Evolutionary conservation across 2,797 vertebrate genomes (phyloP).

Genomic region (Siniperca obscura): DNA sequence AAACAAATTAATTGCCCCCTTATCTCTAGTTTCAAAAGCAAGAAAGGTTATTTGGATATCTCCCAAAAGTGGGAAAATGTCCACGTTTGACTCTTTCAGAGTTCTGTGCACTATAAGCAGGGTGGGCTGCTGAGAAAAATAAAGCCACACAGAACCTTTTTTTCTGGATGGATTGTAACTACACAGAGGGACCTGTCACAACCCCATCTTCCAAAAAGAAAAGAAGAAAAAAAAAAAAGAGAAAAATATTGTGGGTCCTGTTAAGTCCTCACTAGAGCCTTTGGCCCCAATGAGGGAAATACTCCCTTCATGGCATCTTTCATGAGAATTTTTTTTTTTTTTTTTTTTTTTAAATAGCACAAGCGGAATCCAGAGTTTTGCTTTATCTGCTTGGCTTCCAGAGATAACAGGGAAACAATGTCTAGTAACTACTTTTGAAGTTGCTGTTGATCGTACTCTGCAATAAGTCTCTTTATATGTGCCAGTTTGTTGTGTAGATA

Average conservation of each 20-base stretch:
- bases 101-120: constrained; percentile 70
- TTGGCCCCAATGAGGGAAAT: constrained; percentile 71
- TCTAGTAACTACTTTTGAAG: constrained; percentile 85
- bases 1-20: constrained; percentile 65
- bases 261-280: constrained; percentile 76
- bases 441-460: constrained; percentile 96
- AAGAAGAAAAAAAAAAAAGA: constrained; percentile 39
- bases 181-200: constrained; percentile 58
- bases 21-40: constrained; percentile 66
- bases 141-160: constrained; percentile 56
- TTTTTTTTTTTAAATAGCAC: constrained; percentile 48
- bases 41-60: constrained; percentile 61
- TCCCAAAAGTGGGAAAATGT: constrained; percentile 59
- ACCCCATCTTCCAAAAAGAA: constrained; percentile 58
- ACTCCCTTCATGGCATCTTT: constrained; percentile 79
- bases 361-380: constrained; percentile 80
- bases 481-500: constrained; percentile 99
- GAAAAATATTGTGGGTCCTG: constrained; percentile 64
- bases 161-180: constrained; percentile 70
- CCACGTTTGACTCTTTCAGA: constrained; percentile 59
- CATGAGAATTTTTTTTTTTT: constrained; percentile 44
- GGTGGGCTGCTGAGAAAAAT: constrained; percentile 53
- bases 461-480: constrained; percentile 98
- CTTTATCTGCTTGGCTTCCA: constrained; percentile 77
- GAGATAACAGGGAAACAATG: constrained; percentile 68